phyloP scores from a whole-genome alignment of 2,888 invertebrate species.

The Gortyna flavago region DNA sequence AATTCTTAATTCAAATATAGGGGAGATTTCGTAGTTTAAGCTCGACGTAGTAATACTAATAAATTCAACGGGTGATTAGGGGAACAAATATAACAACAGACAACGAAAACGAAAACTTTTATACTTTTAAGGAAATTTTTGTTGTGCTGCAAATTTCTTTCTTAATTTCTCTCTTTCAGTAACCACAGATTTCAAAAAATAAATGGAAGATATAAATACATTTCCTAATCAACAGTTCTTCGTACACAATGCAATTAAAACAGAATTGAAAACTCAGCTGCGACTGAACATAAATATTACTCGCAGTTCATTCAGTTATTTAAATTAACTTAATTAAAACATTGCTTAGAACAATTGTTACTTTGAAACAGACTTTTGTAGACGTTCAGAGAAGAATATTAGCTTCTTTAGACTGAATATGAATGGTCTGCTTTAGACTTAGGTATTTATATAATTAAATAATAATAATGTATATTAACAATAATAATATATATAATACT shows the following conservation, averaged over 20 bases:
- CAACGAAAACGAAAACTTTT: not conserved
- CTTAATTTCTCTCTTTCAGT: not conserved
- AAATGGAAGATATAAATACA: not conserved
- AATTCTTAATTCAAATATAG: not conserved
- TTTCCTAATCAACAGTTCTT: conserved; percentile 2
- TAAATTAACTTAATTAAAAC: conserved; percentile 39
- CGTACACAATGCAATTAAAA: conserved; percentile 20
- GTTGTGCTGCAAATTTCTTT: not conserved
- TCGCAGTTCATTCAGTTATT: conserved; percentile 33
- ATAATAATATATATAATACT: too few relatives aligned
- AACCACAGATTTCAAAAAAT: not conserved
- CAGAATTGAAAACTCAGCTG: conserved; percentile 27
- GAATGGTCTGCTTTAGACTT: not conserved
- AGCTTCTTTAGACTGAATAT: not conserved
- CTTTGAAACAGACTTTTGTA: not conserved
- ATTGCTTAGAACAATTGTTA: conserved; percentile 19
- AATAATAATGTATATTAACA: too few relatives aligned
- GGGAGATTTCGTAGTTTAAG: not conserved
- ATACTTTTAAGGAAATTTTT: not conserved
- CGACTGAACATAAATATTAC: conserved; percentile 22
- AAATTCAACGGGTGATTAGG: not conserved
- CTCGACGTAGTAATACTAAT: not conserved
- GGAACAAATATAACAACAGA: not conserved
- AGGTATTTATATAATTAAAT: too few relatives aligned
- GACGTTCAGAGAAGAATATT: not conserved